phyloP scores from a whole-genome alignment of 2,113 vertebrate species.

The Phasianus colchicus region DNA sequence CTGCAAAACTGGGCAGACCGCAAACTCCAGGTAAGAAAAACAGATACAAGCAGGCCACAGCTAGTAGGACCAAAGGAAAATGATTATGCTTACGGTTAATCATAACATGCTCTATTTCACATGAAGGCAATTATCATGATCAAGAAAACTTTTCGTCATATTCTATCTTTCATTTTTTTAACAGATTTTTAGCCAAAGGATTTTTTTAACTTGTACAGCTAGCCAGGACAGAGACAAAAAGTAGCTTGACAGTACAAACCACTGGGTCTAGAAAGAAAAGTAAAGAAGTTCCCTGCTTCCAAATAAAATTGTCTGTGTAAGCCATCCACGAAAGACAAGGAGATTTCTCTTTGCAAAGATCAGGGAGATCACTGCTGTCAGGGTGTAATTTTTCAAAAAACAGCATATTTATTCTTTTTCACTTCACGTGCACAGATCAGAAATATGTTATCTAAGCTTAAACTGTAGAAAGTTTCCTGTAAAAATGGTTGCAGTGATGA shows the following conservation, averaged over 20 bases:
- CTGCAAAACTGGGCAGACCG: background rate
- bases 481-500: background rate
- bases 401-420: background rate
- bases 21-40: background rate
- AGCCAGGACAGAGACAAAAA: background rate
- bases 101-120: background rate
- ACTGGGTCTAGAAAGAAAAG: background rate
- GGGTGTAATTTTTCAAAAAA: slow-evolving; percentile 10
- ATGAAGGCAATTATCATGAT: background rate
- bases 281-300: background rate
- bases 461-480: background rate
- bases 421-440: background rate
- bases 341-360: background rate
- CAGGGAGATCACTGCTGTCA: background rate
- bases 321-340: background rate
- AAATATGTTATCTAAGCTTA: background rate
- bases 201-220: slow-evolving; percentile 11
- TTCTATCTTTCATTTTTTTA: background rate
- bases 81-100: background rate
- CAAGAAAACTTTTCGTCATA: background rate
- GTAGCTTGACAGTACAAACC: background rate
- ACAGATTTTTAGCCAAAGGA: background rate
- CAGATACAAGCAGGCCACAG: background rate
- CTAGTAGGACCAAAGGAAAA: background rate
- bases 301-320: slow-evolving; percentile 19